Base-by-base conservation (phyloP, 1,140 invertebrate genomes). In the Bombus confusus region DNA sequence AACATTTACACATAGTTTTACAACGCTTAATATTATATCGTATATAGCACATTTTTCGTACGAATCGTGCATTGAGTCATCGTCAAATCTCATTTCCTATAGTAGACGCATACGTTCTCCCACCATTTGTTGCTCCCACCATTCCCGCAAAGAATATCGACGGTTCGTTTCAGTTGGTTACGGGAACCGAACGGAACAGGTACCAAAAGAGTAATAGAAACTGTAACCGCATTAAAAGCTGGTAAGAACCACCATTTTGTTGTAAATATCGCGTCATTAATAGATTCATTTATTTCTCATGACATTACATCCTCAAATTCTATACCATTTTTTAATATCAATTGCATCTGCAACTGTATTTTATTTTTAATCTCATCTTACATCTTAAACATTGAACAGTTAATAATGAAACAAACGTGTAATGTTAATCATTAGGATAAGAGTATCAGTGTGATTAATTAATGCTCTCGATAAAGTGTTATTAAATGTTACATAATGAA, bases 191-290 rank as follows among this genome's bases (percentile, higher is more conserved):
- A 22, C 34, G 12, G n/a, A 59, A 79, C 66, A 15, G 52, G 37
- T 82, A 86, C 31, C 59, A 37, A 37, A 6, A 43, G 41, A 80
- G 2, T 39, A 34, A 31, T 15, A 47, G 13, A 13, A 52, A 13
- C 34, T 52, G 25, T 8, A 39, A 34, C 25, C 5, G n/a, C 22
- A 62, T 47, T 12, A n/a, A n/a, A 28, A 86, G 13, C 57, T 88
- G 83, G 83, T 83, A 88, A 68, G 57, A 80, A 69, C 88, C 88
- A 89, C 5, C 28, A 3, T 25, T 76, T 57, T 18, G 25, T 28
- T 59, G n/a, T n/a, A 31, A 15, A 64, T 31, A 64, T n/a, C 2
- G 5, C 5, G 62, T 64, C n/a, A 64, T 62, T 62, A n/a, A 12
- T 62, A 62, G 12, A n/a, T 62, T n/a, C 3, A n/a, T 64, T n/a